Conservation (phyloP, 2,113 vertebrate genomes). For the Lynx canadensis region DNA sequence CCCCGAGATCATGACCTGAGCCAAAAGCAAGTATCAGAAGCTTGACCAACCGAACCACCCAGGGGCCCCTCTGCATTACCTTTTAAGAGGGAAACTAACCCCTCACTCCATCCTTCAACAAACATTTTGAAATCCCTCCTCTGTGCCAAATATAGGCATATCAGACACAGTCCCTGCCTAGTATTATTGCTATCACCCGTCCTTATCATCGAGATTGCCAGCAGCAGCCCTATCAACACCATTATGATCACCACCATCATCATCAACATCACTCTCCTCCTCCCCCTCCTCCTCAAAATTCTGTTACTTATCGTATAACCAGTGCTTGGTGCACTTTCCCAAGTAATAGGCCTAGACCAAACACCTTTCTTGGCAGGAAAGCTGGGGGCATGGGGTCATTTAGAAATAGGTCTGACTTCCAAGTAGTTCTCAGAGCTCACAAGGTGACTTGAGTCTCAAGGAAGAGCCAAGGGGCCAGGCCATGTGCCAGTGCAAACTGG, state of each 20-base stretch:
- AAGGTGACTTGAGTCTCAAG: background rate
- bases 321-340: background rate
- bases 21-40: too few relatives aligned
- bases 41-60: background rate
- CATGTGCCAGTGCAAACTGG: background rate
- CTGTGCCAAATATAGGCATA: constrained; percentile 7
- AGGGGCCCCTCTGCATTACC: background rate
- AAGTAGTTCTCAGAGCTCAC: background rate
- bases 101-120: background rate
- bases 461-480: background rate
- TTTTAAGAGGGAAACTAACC: background rate
- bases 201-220: background rate
- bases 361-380: constrained; percentile 3
- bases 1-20: too few relatives aligned
- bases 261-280: background rate
- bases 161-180: background rate
- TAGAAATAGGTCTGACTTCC: background rate
- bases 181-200: background rate
- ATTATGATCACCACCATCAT: background rate
- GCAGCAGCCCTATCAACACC: background rate
- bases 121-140: background rate
- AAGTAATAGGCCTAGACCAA: background rate
- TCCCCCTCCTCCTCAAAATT: background rate
- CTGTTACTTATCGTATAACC: background rate
- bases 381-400: background rate